phyloP scores from a whole-genome alignment of 2,113 vertebrate species.

The Entelurus aequoreus region DNA sequence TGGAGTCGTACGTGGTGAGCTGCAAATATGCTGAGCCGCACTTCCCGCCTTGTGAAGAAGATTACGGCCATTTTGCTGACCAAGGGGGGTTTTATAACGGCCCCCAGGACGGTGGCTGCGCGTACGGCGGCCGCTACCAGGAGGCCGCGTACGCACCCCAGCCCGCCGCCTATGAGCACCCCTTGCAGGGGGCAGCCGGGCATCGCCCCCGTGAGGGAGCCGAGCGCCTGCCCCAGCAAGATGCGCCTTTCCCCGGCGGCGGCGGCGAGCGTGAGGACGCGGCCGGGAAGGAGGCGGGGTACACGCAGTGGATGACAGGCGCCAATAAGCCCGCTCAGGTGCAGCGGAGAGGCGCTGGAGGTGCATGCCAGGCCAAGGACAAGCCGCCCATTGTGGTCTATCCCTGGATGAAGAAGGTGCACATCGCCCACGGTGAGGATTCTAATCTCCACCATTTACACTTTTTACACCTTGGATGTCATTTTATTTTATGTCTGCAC shows the following conservation, averaged over 20 bases:
- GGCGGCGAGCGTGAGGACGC: slow-evolving; percentile 22
- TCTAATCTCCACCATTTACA: slow-evolving; percentile 4
- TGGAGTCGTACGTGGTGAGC: slow-evolving; percentile 72
- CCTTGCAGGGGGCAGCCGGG: slow-evolving; percentile 45
- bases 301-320: slow-evolving; percentile 59
- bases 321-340: slow-evolving; percentile 54
- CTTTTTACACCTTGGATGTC: neutral
- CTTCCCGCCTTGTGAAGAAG: slow-evolving; percentile 71
- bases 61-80: slow-evolving; percentile 70
- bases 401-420: slow-evolving; percentile 71
- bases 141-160: slow-evolving; percentile 51
- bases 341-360: slow-evolving; percentile 48
- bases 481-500: neutral
- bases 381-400: slow-evolving; percentile 66
- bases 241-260: slow-evolving; percentile 38
- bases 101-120: slow-evolving; percentile 57
- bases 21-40: slow-evolving; percentile 73
- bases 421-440: slow-evolving; percentile 59
- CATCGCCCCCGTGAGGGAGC: slow-evolving; percentile 42
- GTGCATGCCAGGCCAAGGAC: slow-evolving; percentile 48
- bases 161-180: slow-evolving; percentile 53
- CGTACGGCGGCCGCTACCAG: slow-evolving; percentile 54
- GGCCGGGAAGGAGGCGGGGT: slow-evolving; percentile 23
- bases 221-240: slow-evolving; percentile 37
- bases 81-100: slow-evolving; percentile 65